phyloP scores from a whole-genome alignment of 1,140 invertebrate genomes.

The Bombus vancouverensis region DNA sequence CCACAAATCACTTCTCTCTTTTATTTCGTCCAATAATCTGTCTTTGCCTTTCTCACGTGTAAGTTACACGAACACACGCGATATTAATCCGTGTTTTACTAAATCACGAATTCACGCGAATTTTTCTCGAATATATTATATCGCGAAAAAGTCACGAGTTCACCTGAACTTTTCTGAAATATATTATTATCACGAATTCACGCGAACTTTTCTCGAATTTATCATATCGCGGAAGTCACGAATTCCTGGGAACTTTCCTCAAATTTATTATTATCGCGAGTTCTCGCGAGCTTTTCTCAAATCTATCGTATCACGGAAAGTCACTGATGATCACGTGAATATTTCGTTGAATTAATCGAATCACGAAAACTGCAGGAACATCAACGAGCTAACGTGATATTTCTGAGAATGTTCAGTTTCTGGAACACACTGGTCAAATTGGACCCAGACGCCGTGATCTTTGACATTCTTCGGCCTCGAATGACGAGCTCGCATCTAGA shows the following conservation, averaged over 20 bases:
- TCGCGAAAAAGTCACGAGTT: background rate
- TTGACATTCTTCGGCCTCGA: constrained; percentile 9
- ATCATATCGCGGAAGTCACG: background rate
- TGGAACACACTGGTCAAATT: constrained; percentile 16
- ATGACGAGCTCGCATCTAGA: constrained; percentile 30
- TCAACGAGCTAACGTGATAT: constrained; percentile 4
- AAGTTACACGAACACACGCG: background rate
- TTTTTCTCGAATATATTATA: background rate
- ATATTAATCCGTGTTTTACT: background rate
- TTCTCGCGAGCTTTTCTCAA: background rate
- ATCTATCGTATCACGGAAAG: background rate
- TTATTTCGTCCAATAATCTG: background rate
- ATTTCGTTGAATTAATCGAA: background rate
- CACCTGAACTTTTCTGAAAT: too few relatives aligned
- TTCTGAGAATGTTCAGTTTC: background rate
- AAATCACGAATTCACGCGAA: background rate
- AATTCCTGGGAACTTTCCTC: background rate
- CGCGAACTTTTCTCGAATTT: background rate
- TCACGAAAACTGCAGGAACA: background rate
- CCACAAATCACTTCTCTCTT: constrained; percentile 30
- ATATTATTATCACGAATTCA: background rate
- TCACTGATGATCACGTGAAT: background rate
- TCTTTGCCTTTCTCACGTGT: background rate
- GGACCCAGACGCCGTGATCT: constrained; percentile 5
- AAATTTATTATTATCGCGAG: too few relatives aligned